Evolutionary conservation across 2,797 vertebrate genomes (phyloP).

Genomic region (Meda fulgida): DNA sequence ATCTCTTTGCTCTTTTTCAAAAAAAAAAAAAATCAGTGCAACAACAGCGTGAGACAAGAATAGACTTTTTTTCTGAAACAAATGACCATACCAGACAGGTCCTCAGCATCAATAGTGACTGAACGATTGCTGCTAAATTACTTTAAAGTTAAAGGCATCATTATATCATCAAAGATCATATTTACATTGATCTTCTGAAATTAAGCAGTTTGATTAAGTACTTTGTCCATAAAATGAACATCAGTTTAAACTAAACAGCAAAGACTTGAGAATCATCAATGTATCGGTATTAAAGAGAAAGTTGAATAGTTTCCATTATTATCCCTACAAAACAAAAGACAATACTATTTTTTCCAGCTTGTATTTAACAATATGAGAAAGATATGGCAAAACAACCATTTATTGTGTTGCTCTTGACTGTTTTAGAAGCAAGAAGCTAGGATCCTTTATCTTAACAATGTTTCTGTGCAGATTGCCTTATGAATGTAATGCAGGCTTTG

Average conservation of each 20-base stretch:
- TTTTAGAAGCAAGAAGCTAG: background rate
- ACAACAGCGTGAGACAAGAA: background rate
- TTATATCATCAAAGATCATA: background rate
- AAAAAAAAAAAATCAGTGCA: background rate
- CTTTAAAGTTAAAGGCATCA: background rate
- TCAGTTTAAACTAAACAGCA: background rate
- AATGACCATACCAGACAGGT: background rate
- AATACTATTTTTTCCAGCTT: background rate
- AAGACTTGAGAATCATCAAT: background rate
- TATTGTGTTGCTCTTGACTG: background rate
- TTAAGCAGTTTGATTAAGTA: background rate
- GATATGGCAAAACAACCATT: background rate
- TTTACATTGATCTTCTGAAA: background rate
- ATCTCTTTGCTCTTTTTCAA: slow-evolving; percentile 2
- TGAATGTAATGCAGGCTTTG: background rate
- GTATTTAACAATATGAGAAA: slow-evolving; percentile 6
- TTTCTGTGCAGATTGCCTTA: background rate
- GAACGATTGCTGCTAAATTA: background rate
- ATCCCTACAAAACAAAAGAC: background rate
- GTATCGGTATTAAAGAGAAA: background rate
- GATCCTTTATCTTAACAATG: background rate
- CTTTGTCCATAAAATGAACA: background rate
- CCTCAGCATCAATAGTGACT: background rate
- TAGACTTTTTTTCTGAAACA: background rate
- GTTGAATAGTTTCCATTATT: background rate